Base-by-base conservation (phyloP, 2,888 invertebrate genomes). In the Tenthredo livida region DNA sequence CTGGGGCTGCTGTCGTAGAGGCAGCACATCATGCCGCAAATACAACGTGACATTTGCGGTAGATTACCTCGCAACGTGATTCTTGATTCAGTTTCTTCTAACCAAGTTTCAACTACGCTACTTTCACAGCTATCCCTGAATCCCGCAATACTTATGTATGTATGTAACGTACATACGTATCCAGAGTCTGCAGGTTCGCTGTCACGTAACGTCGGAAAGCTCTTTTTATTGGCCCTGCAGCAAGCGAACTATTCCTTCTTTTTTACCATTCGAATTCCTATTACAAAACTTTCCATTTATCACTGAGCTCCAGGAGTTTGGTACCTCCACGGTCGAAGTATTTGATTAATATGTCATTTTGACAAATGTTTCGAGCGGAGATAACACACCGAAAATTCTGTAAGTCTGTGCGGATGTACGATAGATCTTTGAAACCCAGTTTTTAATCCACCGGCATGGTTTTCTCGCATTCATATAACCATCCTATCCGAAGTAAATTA, bases 331-430 rank as follows among this genome's bases (percentile, higher is more conserved):
- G 21, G 40, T 25, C 7, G 15, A 21, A 58, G 15, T 61, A 40
- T 37, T 61, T 61, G 80, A 80, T 61, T 61, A 61, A 80, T 80
- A 80, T 61, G 40, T 80, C 80, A 40, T 80, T 80, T 80, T 61
- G 37, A 80, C 61, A 80, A 80, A 80, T 80, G 40, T 29, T 40
- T 61, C 21, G 10, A 33, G 61, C 7, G 7, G 33, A 61, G 61
- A 61, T 54, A 33, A 54, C 54, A n/a, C 15, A 25, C 25, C 54
- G 9, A 33, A 54, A 29, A 54, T 54, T 78, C 47, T 61, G 0
- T 5, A 25, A 25, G 12, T 25, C 12, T 61, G 9, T 25, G n/a
- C n/a, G 21, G 21, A 61, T 61, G 12, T 25, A 61, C 25, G 25
- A 9, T 25, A 61, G 61, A 25, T 61, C 0, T 61, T 21, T 6